Base-by-base conservation (phyloP, 2,888 invertebrate species). In the Glaucopsyche alexis region DNA sequence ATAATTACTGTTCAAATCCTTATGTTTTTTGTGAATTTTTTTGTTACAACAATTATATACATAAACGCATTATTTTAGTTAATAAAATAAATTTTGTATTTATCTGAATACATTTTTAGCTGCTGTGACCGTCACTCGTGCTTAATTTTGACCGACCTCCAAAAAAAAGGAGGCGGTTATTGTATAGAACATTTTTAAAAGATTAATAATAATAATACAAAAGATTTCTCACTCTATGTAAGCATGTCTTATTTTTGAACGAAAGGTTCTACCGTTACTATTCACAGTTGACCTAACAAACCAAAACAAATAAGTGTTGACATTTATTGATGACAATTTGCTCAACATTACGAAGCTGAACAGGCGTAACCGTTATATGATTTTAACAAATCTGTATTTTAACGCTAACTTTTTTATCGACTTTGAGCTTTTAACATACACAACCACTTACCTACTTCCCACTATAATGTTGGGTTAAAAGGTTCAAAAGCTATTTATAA, bases 281-380 rank as follows among this genome's bases (percentile, higher is more conserved):
- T 29, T 60, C 29, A 13, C 60, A 38, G 60, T 60, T 60, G 60
- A 60, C 29, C 60, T 29, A 60, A 60, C 60, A 14, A 60, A 13
- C 60, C 60, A 60, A 60, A 60, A 60, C 60, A 29, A 60, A 60
- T 60, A 38, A 60, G 38, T 60, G 29, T 60, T 60, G 60, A 60
- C 60, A 38, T 60, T 60, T 29, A 38, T 60, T 60, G 60, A 60
- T 60, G 60, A 60, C 29, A 60, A 60, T 60, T 60, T 60, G 29
- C 14, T 60, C 13, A 47, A 14, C 29, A 29, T 60, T 38, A 60
- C 60, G 7, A 29, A 60, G 55, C 14, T 9, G 49, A 49, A 42
- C 42, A 42, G 45, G 7, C 60, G 13, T 60, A 29, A 60, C 60
- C 60, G 60, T 60, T 38, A 60, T 60, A 60, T 38, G 60, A 60